These are phyloP conservation scores for Montipora efflorescens DNA, from an alignment of 64 coral and sea anemone genomes.

Conservation along the genomic window DNA sequence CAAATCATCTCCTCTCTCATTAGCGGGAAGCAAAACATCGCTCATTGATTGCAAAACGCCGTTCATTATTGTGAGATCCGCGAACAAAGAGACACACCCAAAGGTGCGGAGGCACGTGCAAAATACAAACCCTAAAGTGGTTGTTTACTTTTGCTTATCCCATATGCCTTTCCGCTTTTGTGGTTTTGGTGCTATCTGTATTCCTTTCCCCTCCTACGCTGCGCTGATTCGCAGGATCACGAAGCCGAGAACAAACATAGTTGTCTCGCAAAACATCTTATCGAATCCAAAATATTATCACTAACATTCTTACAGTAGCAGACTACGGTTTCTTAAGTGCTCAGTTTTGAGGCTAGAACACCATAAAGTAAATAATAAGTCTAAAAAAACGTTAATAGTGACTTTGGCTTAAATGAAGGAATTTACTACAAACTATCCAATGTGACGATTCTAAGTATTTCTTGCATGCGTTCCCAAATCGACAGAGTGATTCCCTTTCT, in stretches of 20 bases:
- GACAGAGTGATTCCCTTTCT: not conserved
- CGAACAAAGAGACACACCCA: conserved; percentile 92
- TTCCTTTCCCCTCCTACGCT: conserved; percentile 13
- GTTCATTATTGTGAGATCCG: conserved; percentile 69
- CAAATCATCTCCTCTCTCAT: conserved; percentile 57
- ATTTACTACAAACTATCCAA: not conserved
- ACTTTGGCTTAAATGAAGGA: not conserved
- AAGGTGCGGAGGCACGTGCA: conserved; percentile 76
- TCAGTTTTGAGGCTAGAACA: not conserved
- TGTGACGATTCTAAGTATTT: no score
- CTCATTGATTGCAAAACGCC: conserved; percentile 62
- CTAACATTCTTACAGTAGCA: not conserved
- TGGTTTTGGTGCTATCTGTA: conserved; percentile 45
- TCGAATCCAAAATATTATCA: not conserved
- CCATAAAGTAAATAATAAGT: not conserved
- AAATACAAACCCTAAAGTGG: conserved; percentile 77
- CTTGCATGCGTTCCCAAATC: not conserved
- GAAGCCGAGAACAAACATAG: not conserved
- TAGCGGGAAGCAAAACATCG: conserved; percentile 79
- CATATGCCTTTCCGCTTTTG: conserved; percentile 75
- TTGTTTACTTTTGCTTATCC: conserved; percentile 81
- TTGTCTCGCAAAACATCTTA: conserved; percentile 13
- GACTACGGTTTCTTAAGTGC: not conserved
- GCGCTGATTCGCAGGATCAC: not conserved
- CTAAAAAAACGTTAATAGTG: not conserved